These are phyloP conservation scores for Kobus ellipsiprymnus DNA, from an alignment of 2,113 vertebrate genomes.

Conservation along the genomic window DNA sequence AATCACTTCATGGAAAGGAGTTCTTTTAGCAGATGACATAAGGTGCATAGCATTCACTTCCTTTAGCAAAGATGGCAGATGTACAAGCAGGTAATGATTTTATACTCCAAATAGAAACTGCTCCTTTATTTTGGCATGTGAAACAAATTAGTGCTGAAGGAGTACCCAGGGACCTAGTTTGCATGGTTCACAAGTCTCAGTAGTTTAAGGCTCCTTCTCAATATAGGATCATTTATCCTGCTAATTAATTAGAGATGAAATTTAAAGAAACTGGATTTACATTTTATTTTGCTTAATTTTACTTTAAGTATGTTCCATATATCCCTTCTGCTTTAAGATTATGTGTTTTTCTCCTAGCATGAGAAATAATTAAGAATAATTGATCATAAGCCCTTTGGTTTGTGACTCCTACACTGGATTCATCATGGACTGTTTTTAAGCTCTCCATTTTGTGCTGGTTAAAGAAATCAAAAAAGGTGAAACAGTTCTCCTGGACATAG, in stretches of 20 bases:
- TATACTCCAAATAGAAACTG: constrained; percentile 29
- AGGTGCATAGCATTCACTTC: background rate
- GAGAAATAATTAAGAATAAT: background rate
- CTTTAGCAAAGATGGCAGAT: background rate
- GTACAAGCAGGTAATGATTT: background rate
- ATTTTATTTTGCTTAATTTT: background rate
- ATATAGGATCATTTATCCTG: background rate
- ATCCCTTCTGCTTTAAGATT: background rate
- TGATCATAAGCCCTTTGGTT: background rate
- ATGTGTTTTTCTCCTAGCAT: background rate
- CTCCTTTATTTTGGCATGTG: background rate
- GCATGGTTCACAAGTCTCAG: background rate
- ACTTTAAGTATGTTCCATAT: background rate
- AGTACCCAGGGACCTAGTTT: constrained; percentile 37
- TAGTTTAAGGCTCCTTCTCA: background rate
- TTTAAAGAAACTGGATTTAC: background rate
- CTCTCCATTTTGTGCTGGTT: background rate
- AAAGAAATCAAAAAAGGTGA: background rate
- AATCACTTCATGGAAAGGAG: background rate
- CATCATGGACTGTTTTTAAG: background rate
- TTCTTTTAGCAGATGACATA: background rate
- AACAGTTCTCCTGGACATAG: background rate
- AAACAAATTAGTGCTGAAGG: background rate
- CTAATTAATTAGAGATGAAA: constrained; percentile 25
- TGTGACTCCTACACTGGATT: background rate